Evolutionary conservation across 2,797 vertebrate genomes (phyloP), one percentile per base, ranked within the genome.

Genomic region (Pseudomugil tenellus): DNA sequence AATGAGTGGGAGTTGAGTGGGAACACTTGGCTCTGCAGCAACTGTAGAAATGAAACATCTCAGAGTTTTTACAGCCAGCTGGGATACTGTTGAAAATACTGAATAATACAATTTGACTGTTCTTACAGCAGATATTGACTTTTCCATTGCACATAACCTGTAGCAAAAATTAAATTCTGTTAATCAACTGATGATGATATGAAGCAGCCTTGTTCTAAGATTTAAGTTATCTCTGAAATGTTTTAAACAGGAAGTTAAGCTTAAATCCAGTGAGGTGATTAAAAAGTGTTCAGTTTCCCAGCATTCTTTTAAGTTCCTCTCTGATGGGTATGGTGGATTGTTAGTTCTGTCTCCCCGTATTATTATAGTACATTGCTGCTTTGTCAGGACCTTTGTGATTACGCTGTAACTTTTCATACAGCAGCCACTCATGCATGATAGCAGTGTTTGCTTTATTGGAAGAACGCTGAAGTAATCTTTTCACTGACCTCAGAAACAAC

Each of bases 1-100:
- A 61, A 57, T 65, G 85, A 83, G 86, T 86, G 71, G 80, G 81
- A 79, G 88, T 63, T 70, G 81, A 77, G 82, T 84, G 83, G 81
- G 73, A 90, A 74, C 41, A 63, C 68, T 82, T 61, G 80, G 78
- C 74, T 72, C 31, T 21, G 64, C 68, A 79, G 80, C 74, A 74
- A 54, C 29, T 8, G 21, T 66, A 74, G 62, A 61, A 70, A 62
- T 57, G 56, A 67, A 65, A 78, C 16, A 13, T 67, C 73, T 77
- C 57, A 4, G 39, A 55, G 32, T 61, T 61, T 72, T 61, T 23
- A 49, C 62, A 76, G 70, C 53, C 63, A 70, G 58, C 37, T 71
- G 65, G 61, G 78, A 73, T 60, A 54, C 66, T 67, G 28, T 54
- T 67, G 12, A 63, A 73, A 28, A 62, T 51, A 55, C 49, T 56